Conservation (phyloP, 2,888 invertebrate species). For the Oxystoma pomonae region DNA sequence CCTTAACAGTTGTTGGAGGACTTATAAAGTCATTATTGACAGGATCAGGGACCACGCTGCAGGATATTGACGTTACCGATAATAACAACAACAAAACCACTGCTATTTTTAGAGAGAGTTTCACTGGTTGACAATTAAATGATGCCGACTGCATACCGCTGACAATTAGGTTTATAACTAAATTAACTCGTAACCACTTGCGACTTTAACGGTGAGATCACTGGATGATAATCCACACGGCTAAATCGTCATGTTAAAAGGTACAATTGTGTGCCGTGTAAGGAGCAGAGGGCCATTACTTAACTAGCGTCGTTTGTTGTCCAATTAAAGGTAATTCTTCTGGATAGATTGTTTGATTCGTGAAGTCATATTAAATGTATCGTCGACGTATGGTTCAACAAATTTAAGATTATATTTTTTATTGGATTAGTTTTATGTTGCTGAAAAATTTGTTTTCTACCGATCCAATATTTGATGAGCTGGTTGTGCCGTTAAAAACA, state of each 20-base stretch:
- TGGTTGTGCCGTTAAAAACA: no score
- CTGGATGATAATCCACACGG: not conserved
- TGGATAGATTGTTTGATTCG: not conserved
- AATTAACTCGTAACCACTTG: no score
- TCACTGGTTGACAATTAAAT: no score
- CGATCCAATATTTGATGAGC: no score
- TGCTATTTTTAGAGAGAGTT: not conserved
- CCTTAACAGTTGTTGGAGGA: conserved; percentile 70
- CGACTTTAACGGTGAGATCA: not conserved
- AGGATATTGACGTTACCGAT: not conserved
- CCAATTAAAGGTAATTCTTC: not conserved
- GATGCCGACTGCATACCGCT: not conserved
- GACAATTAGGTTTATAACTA: not conserved
- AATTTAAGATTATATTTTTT: no score
- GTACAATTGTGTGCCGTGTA: not conserved
- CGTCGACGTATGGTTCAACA: no score
- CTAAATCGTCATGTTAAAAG: not conserved
- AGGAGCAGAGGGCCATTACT: not conserved
- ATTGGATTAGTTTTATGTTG: no score
- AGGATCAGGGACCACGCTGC: not conserved
- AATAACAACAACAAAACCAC: not conserved
- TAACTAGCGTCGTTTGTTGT: not conserved
- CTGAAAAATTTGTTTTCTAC: no score
- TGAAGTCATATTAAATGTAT: not conserved
- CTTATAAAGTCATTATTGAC: conserved; percentile 54